These are phyloP conservation scores for Myrmophylax atrothorax DNA, from an alignment of 2,113 vertebrate genomes.

Conservation along the genomic window DNA sequence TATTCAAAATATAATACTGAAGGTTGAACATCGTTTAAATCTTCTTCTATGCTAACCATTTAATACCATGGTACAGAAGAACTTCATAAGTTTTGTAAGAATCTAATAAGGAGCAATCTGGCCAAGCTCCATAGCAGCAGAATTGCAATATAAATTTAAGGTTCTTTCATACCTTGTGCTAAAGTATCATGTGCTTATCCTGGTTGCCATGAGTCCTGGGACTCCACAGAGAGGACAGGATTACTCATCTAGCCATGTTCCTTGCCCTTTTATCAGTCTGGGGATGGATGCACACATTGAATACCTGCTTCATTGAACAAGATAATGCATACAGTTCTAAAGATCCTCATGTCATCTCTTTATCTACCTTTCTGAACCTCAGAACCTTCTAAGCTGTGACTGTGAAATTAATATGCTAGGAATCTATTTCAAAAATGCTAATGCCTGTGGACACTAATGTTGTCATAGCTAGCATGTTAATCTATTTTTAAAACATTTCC, in stretches of 20 bases:
- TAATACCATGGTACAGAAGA: background rate
- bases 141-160: background rate
- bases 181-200: background rate
- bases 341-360: background rate
- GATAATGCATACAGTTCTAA: background rate
- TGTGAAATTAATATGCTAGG: background rate
- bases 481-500: background rate
- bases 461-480: background rate
- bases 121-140: background rate
- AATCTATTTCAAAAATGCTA: background rate
- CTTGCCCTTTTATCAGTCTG: background rate
- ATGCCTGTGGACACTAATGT: background rate
- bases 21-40: background rate
- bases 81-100: background rate
- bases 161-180: background rate
- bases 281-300: accelerated
- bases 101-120: background rate
- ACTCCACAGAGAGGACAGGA: background rate
- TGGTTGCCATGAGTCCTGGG: background rate
- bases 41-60: background rate
- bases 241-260: background rate
- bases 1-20: background rate
- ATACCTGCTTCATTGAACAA: background rate
- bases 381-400: background rate
- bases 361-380: background rate